Conservation (phyloP, 30 jellyfish, hydroid and myxozoan species). For the Turritopsis dohrnii region DNA sequence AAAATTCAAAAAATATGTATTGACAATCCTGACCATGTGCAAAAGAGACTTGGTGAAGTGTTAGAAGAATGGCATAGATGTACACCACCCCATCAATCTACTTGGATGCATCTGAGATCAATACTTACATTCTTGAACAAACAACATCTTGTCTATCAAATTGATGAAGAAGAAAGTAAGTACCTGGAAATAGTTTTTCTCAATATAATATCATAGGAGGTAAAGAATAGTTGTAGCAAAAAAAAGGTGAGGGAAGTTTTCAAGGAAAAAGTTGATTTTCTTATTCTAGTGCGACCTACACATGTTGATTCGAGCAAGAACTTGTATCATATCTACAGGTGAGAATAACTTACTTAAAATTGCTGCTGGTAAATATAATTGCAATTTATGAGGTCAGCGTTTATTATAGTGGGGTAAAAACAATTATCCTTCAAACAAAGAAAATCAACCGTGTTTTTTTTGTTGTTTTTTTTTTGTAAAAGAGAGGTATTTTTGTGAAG, state of each 20-base stretch:
- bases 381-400: too few species aligned
- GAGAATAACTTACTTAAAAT: too few species aligned
- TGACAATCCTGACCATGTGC: background rate
- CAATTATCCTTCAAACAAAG: too few species aligned
- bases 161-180: background rate
- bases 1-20: background rate
- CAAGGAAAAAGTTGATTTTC: background rate
- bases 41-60: background rate
- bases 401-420: too few species aligned
- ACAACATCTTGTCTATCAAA: background rate
- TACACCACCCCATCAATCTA: background rate
- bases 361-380: too few species aligned
- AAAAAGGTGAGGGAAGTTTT: background rate
- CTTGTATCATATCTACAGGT: background rate
- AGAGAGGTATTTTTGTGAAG: too few species aligned
- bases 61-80: background rate
- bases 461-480: too few species aligned
- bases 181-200: too few species aligned
- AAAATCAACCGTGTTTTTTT: too few species aligned
- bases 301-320: background rate
- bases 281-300: background rate
- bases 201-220: too few species aligned
- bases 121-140: background rate
- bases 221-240: too few species aligned
- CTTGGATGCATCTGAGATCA: background rate